Conservation (phyloP, 2,113 vertebrate genomes). For the Microtus richardsoni region DNA sequence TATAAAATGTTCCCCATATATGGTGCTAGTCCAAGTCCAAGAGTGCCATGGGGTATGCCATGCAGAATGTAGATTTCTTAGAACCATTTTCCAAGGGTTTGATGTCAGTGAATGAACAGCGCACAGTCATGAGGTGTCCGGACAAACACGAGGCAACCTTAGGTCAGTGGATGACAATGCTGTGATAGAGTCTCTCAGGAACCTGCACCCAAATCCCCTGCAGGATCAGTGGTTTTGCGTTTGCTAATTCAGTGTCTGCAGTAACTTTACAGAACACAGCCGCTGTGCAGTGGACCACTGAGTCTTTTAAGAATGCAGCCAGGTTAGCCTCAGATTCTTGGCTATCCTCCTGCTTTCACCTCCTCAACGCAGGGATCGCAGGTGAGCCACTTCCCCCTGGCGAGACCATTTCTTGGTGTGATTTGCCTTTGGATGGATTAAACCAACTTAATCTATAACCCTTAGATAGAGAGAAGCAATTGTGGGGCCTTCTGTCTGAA, state of each 20-base stretch:
- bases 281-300: not conserved
- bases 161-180: not conserved
- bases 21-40: not conserved
- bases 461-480: not conserved
- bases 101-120: not conserved
- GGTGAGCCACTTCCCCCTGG: not conserved
- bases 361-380: not conserved
- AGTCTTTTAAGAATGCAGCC: not conserved
- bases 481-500: slow-evolving; percentile 31
- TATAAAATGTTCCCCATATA: not conserved
- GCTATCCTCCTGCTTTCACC: not conserved
- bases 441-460: slow-evolving; percentile 14
- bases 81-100: not conserved
- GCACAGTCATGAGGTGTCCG: not conserved
- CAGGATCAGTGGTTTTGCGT: not conserved
- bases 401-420: not conserved
- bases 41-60: not conserved
- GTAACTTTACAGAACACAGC: not conserved
- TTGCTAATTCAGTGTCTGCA: not conserved
- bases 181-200: not conserved
- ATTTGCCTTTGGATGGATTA: not conserved
- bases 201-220: not conserved
- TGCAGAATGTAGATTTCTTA: not conserved
- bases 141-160: not conserved
- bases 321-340: not conserved